Evolutionary conservation across 2,888 invertebrate genomes (phyloP), one percentile per base, ranked within the genome.

Genomic region (Sycophila texana): DNA sequence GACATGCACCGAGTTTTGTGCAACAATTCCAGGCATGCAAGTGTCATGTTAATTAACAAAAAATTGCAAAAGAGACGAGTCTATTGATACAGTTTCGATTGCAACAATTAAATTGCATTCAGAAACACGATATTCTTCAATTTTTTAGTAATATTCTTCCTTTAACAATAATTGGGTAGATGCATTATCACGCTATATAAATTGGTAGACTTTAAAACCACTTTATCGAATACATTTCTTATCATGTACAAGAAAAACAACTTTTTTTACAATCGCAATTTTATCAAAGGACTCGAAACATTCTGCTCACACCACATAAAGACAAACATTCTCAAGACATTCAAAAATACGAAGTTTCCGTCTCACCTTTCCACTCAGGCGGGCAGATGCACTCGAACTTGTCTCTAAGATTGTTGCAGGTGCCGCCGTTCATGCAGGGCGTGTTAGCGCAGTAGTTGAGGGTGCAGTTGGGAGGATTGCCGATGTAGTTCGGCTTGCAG

Each of bases 341-440:
- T 39, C 16, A 75, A 81, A 66, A 77, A 79, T 67, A 57, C 20
- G 14, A 2, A n/a, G 0, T 16, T 18, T 14, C 14, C 12, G 10
- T 67, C 87, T 86, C 91, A 95, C 95, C 95, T 90, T 92, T 92
- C 91, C 93, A 96, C 0, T 94, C 95, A 2, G 94, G 92, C 20
- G 93, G 92, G 88, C 96, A 96, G 70, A 93, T 91, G 90, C 96
- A 96, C 89, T 95, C 94, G 90, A 94, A 93, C 82, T 92, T 91
- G 53, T 91, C 92, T 72, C 90, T 91, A 82, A 91, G 90, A 78
- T 92, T 91, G 66, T 88, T 86, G 90, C 96, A 96, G n/a, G 93
- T 92, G 77, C 94, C 96, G 0, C 95, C 95, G 90, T 96, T 95
- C 82, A 92, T 92, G 87, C 97, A 97, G 60, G 94, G 95, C 84